Evolutionary conservation across 2,113 vertebrate genomes (phyloP), one percentile per base, ranked within the genome.

Genomic region (Ptychochromis oligacanthus): DNA sequence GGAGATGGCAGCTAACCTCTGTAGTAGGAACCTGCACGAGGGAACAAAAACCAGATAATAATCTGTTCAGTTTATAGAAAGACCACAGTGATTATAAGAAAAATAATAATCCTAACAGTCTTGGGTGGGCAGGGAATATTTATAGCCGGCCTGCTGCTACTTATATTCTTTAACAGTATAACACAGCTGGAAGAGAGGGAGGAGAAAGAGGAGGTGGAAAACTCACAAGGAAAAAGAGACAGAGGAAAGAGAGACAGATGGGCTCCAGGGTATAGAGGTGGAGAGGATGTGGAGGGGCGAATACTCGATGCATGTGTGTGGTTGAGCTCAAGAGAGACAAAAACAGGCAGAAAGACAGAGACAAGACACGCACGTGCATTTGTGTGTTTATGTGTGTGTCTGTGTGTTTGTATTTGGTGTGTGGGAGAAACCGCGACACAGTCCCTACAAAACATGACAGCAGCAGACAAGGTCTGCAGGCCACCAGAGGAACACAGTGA

Each of bases 41-140:
- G 28, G 65, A 92, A 91, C 79, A 93, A 90, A 93, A 93, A 91
- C 77, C 93, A 93, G 92, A 93, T 92, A 93, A 93, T 92, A 91
- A 94, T 92, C 86, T 85, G 80, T 88, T 88, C 57, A 57, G 91
- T 93, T 94, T 92, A 91, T 72, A 92, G 87, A 82, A 87, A 88
- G 86, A 91, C 94, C 93, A 46, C 93, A 91, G 84, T 89, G 91
- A 93, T 94, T 92, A 93, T 88, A 94, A 94, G 89, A 90, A 92
- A 94, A 94, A 94, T 92, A 93, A 93, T 94, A 91, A 94, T 93
- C 89, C 87, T 93, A 94, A 93, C 93, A 93, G 90, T 93, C 92
- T 83, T 94, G 94, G 93, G 94, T 93, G 92, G 95, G 93, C 93
- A 94, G 77, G 36, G 40, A 86, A 91, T 94, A 95, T 95, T 94